phyloP scores from a whole-genome alignment of 2,113 vertebrate species.

The Rhinopomastus cyanomelas region DNA sequence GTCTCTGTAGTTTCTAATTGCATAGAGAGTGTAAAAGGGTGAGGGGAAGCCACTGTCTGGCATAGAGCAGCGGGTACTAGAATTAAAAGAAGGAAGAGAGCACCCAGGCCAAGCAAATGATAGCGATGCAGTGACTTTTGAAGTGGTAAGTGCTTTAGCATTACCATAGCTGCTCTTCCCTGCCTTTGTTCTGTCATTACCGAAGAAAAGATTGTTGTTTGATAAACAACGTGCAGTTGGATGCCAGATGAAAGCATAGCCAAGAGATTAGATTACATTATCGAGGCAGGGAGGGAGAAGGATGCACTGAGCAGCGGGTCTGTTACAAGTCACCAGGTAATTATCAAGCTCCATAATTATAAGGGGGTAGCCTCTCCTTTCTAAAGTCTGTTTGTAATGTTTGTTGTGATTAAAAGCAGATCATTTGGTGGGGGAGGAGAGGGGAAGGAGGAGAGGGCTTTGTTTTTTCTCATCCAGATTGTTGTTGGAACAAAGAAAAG shows the following conservation, averaged over 20 bases:
- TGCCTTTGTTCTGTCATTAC: conserved; percentile 73
- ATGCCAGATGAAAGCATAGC: conserved; percentile 73
- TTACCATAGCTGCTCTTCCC: conserved; percentile 56
- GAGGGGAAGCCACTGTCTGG: neutral
- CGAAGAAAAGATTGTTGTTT: conserved; percentile 70
- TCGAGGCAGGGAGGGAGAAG: conserved; percentile 63
- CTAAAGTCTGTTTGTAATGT: conserved; percentile 63
- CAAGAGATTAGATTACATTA: conserved; percentile 74
- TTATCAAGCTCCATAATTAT: conserved; percentile 70
- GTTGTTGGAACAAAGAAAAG: conserved; percentile 32
- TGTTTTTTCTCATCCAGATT: neutral
- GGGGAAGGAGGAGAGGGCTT: neutral
- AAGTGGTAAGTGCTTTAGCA: conserved; percentile 69
- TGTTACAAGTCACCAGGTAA: conserved; percentile 71
- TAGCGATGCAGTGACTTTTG: conserved; percentile 55
- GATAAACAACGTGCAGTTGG: conserved; percentile 59
- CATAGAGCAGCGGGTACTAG: neutral
- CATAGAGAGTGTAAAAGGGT: neutral
- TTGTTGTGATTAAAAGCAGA: conserved; percentile 69
- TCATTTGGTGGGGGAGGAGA: neutral
- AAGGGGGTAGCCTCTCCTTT: conserved; percentile 58
- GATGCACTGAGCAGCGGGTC: conserved; percentile 49
- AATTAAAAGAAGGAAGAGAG: neutral
- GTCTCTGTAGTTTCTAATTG: neutral
- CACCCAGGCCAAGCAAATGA: conserved; percentile 24